Conservation (phyloP, 2,797 vertebrate genomes). For the Monodelphis domestica region DNA sequence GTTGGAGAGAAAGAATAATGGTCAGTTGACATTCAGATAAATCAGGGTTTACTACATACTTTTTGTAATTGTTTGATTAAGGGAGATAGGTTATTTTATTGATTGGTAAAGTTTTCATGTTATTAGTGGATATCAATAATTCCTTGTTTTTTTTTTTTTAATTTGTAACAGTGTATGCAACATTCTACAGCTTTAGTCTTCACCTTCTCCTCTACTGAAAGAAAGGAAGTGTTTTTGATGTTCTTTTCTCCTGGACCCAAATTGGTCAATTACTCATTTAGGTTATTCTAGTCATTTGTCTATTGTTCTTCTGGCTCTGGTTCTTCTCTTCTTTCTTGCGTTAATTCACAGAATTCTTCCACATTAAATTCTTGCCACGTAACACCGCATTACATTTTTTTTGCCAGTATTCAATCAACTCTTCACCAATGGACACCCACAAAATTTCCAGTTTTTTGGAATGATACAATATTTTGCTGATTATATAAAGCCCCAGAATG, state of each 20-base stretch:
- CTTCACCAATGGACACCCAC: background rate
- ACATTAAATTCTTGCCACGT: background rate
- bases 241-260: background rate
- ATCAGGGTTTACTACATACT: background rate
- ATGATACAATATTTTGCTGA: background rate
- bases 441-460: background rate
- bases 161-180: background rate
- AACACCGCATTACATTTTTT: background rate
- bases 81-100: background rate
- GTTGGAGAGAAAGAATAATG: background rate
- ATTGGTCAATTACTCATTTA: background rate
- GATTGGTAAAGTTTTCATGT: background rate
- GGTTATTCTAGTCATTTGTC: background rate
- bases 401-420: background rate
- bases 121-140: background rate
- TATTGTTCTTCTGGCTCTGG: background rate
- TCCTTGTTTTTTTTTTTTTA: background rate
- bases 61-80: background rate
- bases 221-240: background rate
- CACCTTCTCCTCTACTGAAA: background rate
- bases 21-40: background rate
- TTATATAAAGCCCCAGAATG: background rate
- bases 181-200: background rate
- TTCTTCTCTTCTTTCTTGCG: background rate
- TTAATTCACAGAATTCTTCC: background rate